A percentile compares a stretch with the other conserved stretches of the same genome.
Conservation (phyloP, 2,797 vertebrate genomes). For the Lerista edwardsae region DNA sequence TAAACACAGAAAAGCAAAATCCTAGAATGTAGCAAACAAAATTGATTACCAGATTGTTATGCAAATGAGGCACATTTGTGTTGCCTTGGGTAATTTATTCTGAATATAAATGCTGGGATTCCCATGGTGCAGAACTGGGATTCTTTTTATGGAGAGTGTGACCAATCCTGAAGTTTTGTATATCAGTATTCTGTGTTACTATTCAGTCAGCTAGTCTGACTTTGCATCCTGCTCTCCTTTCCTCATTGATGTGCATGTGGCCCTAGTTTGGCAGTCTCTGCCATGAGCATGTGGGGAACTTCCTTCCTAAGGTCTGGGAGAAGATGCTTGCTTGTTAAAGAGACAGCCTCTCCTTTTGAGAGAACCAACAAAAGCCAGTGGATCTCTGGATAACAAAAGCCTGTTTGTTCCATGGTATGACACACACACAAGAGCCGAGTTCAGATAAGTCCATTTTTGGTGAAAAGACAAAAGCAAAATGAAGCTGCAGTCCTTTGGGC, state of each 20-base stretch:
- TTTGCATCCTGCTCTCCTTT: neutral
- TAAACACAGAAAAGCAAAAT: neutral
- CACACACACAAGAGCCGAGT: neutral
- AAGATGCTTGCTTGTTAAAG: constrained; percentile 27
- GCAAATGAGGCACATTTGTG: neutral
- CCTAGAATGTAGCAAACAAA: neutral
- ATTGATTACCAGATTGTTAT: neutral
- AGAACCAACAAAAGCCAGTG: neutral
- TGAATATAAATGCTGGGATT: neutral
- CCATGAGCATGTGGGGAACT: constrained; percentile 2
- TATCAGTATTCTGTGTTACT: neutral
- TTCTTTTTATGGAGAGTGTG: neutral
- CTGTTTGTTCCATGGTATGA: constrained; percentile 2
- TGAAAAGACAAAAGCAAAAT: neutral
- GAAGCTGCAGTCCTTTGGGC: neutral
- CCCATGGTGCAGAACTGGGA: neutral
- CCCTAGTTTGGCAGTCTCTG: constrained; percentile 1
- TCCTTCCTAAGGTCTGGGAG: constrained; percentile 23
- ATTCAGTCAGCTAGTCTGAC: neutral
- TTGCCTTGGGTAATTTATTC: neutral
- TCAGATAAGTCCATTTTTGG: neutral
- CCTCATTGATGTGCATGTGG: constrained; percentile 6
- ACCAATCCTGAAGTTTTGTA: neutral
- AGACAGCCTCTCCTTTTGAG: constrained; percentile 7
- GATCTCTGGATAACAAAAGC: constrained; percentile 20